Percentiles rank a stretch among this genome's conserved stretches.
phyloP scores from a whole-genome alignment of 2,113 vertebrate genomes.

The Xenopus laevis region DNA sequence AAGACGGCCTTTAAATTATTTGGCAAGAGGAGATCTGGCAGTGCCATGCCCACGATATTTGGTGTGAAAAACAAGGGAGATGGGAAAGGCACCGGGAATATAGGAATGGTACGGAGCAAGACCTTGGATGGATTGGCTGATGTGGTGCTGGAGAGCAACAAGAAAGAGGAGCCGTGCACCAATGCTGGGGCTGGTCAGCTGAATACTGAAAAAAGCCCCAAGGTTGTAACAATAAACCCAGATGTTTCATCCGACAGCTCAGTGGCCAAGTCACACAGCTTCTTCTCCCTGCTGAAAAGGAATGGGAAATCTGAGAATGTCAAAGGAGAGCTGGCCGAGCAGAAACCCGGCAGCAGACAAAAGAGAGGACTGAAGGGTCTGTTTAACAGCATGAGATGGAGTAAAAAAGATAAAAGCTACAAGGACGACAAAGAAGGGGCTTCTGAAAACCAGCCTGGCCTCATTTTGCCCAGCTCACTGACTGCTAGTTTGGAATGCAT shows the following conservation, averaged over 20 bases:
- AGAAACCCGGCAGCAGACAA: constrained; percentile 70
- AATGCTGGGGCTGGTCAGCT: constrained; percentile 59
- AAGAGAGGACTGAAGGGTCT: constrained; percentile 78
- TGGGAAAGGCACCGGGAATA: constrained; percentile 64
- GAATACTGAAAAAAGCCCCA: constrained; percentile 47
- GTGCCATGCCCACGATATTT: constrained; percentile 88
- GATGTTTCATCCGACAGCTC: constrained; percentile 61
- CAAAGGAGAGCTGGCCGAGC: constrained; percentile 67
- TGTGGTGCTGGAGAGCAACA: constrained; percentile 64
- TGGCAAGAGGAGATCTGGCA: constrained; percentile 83
- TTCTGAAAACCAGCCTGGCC: constrained; percentile 56
- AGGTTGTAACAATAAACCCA: constrained; percentile 44
- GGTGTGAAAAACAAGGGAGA: constrained; percentile 82
- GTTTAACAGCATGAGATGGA: constrained; percentile 76
- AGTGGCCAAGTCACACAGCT: constrained; percentile 85
- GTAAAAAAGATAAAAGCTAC: constrained; percentile 68
- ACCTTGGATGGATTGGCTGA: constrained; percentile 81
- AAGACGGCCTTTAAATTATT: constrained; percentile 96
- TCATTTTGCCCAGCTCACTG: constrained; percentile 68
- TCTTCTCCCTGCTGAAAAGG: constrained; percentile 78
- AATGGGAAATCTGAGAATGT: constrained; percentile 67
- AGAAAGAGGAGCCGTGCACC: constrained; percentile 65
- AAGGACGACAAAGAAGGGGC: constrained; percentile 61
- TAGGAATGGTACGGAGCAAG: constrained; percentile 76
- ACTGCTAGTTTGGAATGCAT: constrained; percentile 81